phyloP scores from a whole-genome alignment of 1,140 invertebrate species.

The Physella acuta region DNA sequence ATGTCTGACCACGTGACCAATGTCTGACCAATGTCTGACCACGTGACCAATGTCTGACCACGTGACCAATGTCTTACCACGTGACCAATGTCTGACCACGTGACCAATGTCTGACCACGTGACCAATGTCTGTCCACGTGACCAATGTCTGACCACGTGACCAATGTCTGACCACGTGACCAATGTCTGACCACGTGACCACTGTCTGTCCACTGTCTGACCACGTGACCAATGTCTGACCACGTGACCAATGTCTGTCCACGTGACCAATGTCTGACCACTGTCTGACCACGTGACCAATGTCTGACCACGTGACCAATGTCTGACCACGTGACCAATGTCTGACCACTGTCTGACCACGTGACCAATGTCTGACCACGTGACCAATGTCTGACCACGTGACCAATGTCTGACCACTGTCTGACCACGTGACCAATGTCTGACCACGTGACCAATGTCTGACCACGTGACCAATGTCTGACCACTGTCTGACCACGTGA shows the following conservation, averaged over 20 bases:
- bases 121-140: not conserved
- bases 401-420: not conserved
- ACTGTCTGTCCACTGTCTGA: not conserved
- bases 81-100: not conserved
- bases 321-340: not conserved
- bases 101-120: not conserved
- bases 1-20: not conserved
- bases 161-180: not conserved
- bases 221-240: not conserved
- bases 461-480: not conserved
- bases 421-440: too few relatives aligned
- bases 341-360: not conserved
- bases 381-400: not conserved
- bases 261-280: not conserved
- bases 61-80: too few relatives aligned
- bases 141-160: not conserved
- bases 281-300: not conserved
- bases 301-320: not conserved
- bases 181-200: not conserved
- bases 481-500: not conserved
- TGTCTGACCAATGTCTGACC: not conserved
- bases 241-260: not conserved
- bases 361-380: too few relatives aligned
- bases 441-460: not conserved
- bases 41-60: not conserved